Conservation (phyloP, 2,113 vertebrate species). For the Oophaga pumilio region DNA sequence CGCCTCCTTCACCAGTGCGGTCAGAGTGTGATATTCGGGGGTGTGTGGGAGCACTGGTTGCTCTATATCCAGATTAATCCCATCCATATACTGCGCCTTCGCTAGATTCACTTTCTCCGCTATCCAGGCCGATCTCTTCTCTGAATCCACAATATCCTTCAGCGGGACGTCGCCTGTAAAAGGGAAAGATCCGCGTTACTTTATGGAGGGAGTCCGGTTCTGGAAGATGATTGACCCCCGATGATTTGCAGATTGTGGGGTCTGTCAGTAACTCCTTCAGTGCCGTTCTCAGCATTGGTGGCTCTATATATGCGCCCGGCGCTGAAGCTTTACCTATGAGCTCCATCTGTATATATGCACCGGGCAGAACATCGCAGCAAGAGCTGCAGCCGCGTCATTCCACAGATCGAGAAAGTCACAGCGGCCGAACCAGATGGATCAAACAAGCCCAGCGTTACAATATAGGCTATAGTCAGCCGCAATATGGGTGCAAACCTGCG, state of each 20-base stretch:
- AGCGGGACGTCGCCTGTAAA: constrained; percentile 82
- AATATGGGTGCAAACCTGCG: too few relatives aligned
- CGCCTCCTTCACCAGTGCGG: constrained; percentile 86
- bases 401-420: too few relatives aligned
- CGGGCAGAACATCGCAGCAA: too few relatives aligned
- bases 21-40: constrained; percentile 84
- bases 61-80: constrained; percentile 95
- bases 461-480: too few relatives aligned
- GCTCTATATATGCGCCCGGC: too few relatives aligned
- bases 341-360: too few relatives aligned
- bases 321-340: too few relatives aligned
- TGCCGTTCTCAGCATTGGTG: neutral
- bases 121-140: constrained; percentile 86
- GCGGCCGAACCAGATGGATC: too few relatives aligned
- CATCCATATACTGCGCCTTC: constrained; percentile 91
- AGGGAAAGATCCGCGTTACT: neutral
- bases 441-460: too few relatives aligned
- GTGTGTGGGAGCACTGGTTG: constrained; percentile 78
- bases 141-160: constrained; percentile 76
- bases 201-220: neutral
- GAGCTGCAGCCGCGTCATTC: too few relatives aligned
- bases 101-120: constrained; percentile 79
- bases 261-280: neutral
- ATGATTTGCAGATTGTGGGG: too few relatives aligned
- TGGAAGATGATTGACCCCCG: too few relatives aligned